Conservation (phyloP, 2,888 invertebrate genomes). For the Papilio protenor region DNA sequence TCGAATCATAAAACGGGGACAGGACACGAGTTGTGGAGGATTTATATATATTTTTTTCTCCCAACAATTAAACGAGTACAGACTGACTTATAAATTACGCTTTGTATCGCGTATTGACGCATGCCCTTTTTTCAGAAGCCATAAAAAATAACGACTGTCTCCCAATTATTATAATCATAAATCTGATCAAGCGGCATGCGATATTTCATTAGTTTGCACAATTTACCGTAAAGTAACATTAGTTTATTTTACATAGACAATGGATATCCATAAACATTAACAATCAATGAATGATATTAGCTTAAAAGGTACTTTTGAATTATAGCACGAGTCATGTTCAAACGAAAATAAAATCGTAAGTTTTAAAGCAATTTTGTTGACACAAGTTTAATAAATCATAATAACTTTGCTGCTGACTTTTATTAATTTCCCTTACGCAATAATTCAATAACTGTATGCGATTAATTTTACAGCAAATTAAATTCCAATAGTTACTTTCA, state of each 20-base stretch:
- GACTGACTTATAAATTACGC: slow-evolving; percentile 72
- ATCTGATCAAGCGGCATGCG: slow-evolving; percentile 62
- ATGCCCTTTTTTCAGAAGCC: slow-evolving; percentile 73
- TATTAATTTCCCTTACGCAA: background rate
- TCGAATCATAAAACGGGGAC: slow-evolving; percentile 69
- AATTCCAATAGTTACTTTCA: slow-evolving; percentile 41
- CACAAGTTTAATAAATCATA: background rate
- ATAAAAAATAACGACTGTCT: slow-evolving; percentile 79
- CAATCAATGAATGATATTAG: background rate
- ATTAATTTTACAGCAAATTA: slow-evolving; percentile 44
- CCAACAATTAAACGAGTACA: slow-evolving; percentile 68
- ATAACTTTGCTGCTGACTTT: background rate
- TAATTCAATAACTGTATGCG: background rate
- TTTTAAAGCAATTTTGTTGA: background rate
- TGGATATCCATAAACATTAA: background rate
- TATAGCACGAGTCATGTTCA: background rate
- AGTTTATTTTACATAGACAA: background rate
- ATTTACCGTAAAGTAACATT: background rate
- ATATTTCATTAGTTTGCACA: slow-evolving; percentile 59
- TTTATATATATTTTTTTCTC: slow-evolving; percentile 60
- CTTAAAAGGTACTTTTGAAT: background rate
- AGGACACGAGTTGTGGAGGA: slow-evolving; percentile 55
- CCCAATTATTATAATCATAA: slow-evolving; percentile 72
- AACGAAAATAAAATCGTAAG: background rate
- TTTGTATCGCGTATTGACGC: slow-evolving; percentile 74